These are phyloP conservation scores for Drusus annulatus DNA, from an alignment of 1,140 invertebrate species.

Conservation along the genomic window DNA sequence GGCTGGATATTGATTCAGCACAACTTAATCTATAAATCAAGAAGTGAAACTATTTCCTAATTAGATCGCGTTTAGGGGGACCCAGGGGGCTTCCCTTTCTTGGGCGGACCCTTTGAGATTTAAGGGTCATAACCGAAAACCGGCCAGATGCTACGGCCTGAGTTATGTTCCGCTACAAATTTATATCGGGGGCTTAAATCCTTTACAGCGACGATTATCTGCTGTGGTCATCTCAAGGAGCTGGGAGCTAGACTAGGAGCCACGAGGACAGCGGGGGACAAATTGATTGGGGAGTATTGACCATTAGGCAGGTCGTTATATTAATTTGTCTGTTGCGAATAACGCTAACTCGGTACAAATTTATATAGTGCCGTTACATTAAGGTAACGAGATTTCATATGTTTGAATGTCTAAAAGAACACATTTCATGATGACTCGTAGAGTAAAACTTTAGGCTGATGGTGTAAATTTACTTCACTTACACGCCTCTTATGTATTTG, in stretches of 20 bases:
- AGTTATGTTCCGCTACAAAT: slow-evolving; percentile 58
- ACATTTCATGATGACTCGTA: too few species aligned
- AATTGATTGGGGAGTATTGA: slow-evolving; percentile 56
- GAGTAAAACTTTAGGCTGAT: too few species aligned
- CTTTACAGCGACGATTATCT: slow-evolving; percentile 57
- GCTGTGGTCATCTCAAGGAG: slow-evolving; percentile 54
- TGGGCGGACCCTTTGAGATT: slow-evolving; percentile 57
- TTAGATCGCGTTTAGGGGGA: slow-evolving; percentile 72
- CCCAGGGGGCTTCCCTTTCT: slow-evolving; percentile 40
- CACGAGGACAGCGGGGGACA: slow-evolving; percentile 42
- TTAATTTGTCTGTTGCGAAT: slow-evolving; percentile 43
- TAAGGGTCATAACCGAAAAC: slow-evolving; percentile 57
- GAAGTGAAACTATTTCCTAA: slow-evolving; percentile 74
- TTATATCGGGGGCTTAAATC: slow-evolving; percentile 48
- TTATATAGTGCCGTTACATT: too few species aligned
- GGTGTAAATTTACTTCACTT: too few species aligned
- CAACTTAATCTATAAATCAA: slow-evolving; percentile 74
- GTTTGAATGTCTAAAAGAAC: too few species aligned
- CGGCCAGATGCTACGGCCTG: slow-evolving; percentile 56
- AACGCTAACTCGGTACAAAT: too few species aligned
- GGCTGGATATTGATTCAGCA: slow-evolving; percentile 57
- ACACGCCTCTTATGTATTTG: too few species aligned
- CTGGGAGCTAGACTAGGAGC: not conserved
- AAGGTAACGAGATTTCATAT: too few species aligned
- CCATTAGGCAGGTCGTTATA: slow-evolving; percentile 49